phyloP scores from a whole-genome alignment of 2,797 vertebrate species.

The Syngnathus acus region DNA sequence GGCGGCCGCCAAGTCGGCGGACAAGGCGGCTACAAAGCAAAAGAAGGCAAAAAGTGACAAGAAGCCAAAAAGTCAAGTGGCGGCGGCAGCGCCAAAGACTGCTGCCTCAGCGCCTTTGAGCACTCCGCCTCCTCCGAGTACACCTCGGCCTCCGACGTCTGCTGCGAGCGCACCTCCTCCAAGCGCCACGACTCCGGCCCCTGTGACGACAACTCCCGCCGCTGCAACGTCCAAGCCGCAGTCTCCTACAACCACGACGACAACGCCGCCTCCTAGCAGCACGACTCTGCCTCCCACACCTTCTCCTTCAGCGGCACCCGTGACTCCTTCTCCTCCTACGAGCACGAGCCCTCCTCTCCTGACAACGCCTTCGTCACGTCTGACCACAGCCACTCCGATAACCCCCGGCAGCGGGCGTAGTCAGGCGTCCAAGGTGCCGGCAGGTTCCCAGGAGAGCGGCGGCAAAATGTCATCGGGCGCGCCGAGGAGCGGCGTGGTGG shows the following conservation, averaged over 20 bases:
- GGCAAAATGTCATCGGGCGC: constrained; percentile 19
- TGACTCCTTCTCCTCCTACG: constrained; percentile 4
- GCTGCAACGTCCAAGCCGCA: constrained; percentile 4
- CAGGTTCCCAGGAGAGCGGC: constrained; percentile 18
- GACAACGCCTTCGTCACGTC: not conserved
- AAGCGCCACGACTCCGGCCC: constrained; percentile 24
- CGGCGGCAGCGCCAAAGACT: not conserved
- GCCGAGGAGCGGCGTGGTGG: constrained; percentile 75
- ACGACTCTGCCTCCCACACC: not conserved
- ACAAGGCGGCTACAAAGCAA: constrained; percentile 49
- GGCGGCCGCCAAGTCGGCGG: not conserved
- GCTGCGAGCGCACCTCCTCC: constrained; percentile 10
- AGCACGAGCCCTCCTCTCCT: not conserved
- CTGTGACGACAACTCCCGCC: constrained; percentile 10
- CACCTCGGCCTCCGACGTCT: constrained; percentile 11
- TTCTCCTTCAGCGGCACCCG: rapidly evolving
- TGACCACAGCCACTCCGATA: constrained; percentile 1
- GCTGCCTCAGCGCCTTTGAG: not conserved
- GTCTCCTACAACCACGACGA: not conserved
- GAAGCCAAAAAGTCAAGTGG: constrained; percentile 46
- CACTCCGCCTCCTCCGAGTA: constrained; percentile 23
- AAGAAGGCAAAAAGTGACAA: constrained; percentile 39
- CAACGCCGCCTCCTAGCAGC: not conserved
- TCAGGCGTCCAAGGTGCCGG: not conserved
- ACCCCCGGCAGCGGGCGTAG: not conserved